A percentile compares a stretch with the other conserved stretches of the same genome.
Conservation (phyloP, 2,113 vertebrate genomes). For the Sarotherodon lohbergeri region DNA sequence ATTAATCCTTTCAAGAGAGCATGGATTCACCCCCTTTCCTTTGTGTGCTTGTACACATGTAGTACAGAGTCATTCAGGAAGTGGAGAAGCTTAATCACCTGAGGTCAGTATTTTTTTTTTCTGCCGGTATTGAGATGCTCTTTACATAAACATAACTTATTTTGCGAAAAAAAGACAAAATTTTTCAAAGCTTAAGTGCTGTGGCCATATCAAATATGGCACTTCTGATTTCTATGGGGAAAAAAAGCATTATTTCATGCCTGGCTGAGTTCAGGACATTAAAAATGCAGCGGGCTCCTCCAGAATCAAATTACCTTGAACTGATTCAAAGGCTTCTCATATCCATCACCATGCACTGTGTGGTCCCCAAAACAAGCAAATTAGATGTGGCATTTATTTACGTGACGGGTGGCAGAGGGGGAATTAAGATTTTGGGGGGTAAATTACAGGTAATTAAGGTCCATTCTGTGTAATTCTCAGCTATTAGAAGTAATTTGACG, state of each 20-base stretch:
- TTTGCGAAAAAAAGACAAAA: neutral
- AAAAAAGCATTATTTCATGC: neutral
- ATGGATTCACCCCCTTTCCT: neutral
- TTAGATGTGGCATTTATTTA: constrained; percentile 59
- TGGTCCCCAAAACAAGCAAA: constrained; percentile 60
- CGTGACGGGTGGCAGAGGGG: constrained; percentile 45
- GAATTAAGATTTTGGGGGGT: constrained; percentile 50
- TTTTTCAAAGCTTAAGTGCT: neutral
- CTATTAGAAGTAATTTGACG: constrained; percentile 61
- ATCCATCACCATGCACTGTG: constrained; percentile 41
- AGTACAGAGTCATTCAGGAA: neutral
- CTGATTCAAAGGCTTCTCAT: constrained; percentile 25
- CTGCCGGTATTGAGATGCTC: neutral
- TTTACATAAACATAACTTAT: neutral
- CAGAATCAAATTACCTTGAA: constrained; percentile 52
- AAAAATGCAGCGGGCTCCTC: constrained; percentile 44
- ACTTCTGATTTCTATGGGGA: neutral
- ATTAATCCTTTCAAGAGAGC: neutral
- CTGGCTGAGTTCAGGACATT: constrained; percentile 24
- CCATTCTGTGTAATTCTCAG: constrained; percentile 57
- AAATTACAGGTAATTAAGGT: constrained; percentile 63
- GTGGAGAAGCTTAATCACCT: neutral
- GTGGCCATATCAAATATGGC: neutral
- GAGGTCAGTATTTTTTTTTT: neutral
- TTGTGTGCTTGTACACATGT: neutral